Percentiles rank a stretch among this genome's conserved stretches.
Evolutionary conservation across 2,797 vertebrate genomes (phyloP).

Genomic region (Epinephelus coioides): DNA sequence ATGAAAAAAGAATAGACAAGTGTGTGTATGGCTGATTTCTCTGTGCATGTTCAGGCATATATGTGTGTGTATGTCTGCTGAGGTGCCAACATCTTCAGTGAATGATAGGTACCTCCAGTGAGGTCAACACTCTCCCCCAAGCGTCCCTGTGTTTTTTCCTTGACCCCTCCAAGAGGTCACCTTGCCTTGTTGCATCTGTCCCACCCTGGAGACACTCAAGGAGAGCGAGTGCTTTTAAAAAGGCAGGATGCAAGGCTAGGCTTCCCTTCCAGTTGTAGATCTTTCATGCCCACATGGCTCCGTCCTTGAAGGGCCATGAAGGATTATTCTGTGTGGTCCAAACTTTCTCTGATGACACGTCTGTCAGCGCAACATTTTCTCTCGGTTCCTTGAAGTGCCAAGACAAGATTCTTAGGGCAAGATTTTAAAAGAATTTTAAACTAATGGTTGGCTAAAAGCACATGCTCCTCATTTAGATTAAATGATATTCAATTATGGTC

Average conservation of each 20-base stretch:
- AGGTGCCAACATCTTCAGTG: conserved; percentile 73
- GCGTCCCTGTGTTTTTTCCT: conserved; percentile 78
- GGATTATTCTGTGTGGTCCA: conserved; percentile 80
- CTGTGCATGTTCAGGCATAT: conserved; percentile 28
- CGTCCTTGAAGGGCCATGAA: conserved; percentile 78
- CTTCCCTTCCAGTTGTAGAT: conserved; percentile 73
- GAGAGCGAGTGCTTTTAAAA: conserved; percentile 79
- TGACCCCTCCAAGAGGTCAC: conserved; percentile 77
- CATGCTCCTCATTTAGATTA: conserved; percentile 57
- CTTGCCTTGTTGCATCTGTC: conserved; percentile 80
- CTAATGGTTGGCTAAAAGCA: conserved; percentile 27
- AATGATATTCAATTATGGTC: conserved; percentile 59
- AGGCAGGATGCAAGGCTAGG: conserved; percentile 75
- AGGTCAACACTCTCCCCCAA: conserved; percentile 57
- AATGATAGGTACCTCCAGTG: conserved; percentile 76
- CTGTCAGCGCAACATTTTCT: conserved; percentile 64
- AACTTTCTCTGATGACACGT: conserved; percentile 60
- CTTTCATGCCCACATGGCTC: conserved; percentile 71
- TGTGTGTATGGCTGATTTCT: conserved; percentile 41
- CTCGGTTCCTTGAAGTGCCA: conserved; percentile 26
- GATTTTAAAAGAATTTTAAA: conserved; percentile 29
- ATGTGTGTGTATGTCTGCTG: conserved; percentile 41
- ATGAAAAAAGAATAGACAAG: conserved; percentile 48
- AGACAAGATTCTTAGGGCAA: conserved; percentile 34
- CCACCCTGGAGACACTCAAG: conserved; percentile 80